Evolutionary conservation across 2,888 invertebrate species (phyloP), one percentile per base, ranked within the genome.

Genomic region (Morpho achilles): DNA sequence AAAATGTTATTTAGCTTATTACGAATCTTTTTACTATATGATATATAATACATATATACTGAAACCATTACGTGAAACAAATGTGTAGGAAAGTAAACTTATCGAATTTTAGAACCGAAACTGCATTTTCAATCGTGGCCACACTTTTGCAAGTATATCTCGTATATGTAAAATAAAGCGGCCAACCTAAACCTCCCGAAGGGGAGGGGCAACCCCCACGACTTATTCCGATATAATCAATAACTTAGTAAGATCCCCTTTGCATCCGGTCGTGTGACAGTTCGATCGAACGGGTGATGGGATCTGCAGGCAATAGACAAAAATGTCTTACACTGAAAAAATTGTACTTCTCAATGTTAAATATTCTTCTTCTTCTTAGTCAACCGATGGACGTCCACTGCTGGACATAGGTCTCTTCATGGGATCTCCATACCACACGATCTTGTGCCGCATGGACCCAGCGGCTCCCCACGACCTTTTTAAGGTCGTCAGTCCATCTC

Each of bases 171-270:
- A 90, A 90, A 88, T 90, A 90, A 89, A 89, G 88, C 87, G 82
- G 80, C 85, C 85, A 85, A 87, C 84, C 87, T 83, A 74, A 77
- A 79, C 84, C 81, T 79, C 82, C 76, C 71, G 54, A 63, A 67
- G 72, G 76, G 76, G 70, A 74, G 73, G 76, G 73, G 73, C 71
- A 72, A 74, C 81, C 82, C 80, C 73, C 83, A 80, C 84, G 88
- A 87, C 89, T 89, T 90, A 90, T 90, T 90, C 85, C 91, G 83
- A 91, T 91, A 91, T 91, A 91, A 91, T 91, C 91, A 90, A 91
- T 91, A 91, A 91, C 90, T 89, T 88, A 89, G 87, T 84, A 80
- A 86, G 87, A 90, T 90, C 89, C 90, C 89, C 89, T 90, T 90
- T 89, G 89, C 90, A 89, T 90, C 86, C 86, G 84, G 76, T 79